phyloP scores from a whole-genome alignment of 2,113 vertebrate species.

The Vidua macroura region DNA sequence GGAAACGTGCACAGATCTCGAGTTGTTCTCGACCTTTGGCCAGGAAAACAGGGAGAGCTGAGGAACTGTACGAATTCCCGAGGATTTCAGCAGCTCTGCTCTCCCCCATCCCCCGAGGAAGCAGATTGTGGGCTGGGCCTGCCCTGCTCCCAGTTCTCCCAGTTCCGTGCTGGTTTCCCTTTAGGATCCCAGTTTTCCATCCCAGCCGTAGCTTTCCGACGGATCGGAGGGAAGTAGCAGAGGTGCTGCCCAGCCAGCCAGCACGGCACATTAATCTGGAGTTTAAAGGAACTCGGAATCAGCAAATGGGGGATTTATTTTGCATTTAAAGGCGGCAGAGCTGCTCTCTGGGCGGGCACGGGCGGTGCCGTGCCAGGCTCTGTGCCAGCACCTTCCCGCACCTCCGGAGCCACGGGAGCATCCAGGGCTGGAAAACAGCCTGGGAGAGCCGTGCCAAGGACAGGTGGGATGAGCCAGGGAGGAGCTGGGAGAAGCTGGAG shows the following conservation, averaged over 20 bases:
- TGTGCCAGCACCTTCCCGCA: neutral
- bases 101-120: neutral
- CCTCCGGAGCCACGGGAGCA: neutral
- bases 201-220: rapidly evolving
- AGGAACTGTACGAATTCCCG: rapidly evolving
- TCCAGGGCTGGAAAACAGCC: neutral
- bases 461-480: neutral
- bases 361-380: neutral
- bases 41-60: neutral
- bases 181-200: rapidly evolving
- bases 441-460: neutral
- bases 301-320: rapidly evolving
- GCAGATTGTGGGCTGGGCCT: neutral
- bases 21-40: neutral
- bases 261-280: rapidly evolving
- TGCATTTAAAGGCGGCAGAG: neutral
- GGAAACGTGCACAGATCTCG: neutral
- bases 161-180: neutral
- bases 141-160: neutral
- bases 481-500: neutral
- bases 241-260: neutral
- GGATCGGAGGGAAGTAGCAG: neutral
- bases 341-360: rapidly evolving
- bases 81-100: neutral
- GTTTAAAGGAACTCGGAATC: neutral